A percentile compares a stretch with the other conserved stretches of the same genome.
phyloP scores from a whole-genome alignment of 1,140 invertebrate genomes.

The Solenopsis invicta region DNA sequence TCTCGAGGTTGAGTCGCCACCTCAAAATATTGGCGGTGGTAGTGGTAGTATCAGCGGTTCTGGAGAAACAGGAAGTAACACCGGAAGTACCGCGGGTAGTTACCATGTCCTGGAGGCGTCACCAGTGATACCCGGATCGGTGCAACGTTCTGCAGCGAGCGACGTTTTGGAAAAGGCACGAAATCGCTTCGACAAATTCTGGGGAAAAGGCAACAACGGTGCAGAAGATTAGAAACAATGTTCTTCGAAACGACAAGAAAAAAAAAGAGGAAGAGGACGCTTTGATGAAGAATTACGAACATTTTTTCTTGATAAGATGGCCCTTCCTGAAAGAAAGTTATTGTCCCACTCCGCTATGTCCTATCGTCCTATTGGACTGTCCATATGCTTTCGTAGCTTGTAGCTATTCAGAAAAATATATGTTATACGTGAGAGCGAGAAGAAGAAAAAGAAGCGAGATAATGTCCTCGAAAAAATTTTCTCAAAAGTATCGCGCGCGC shows the following conservation, averaged over 20 bases:
- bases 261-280: neutral
- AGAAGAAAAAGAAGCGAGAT: slow-evolving; percentile 13
- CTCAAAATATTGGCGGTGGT: slow-evolving; percentile 17
- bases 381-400: slow-evolving; percentile 62
- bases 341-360: neutral
- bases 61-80: neutral
- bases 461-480: slow-evolving; percentile 6
- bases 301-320: neutral
- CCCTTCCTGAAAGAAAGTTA: neutral
- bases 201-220: slow-evolving; percentile 88
- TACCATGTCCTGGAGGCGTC: slow-evolving; percentile 87
- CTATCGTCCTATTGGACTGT: slow-evolving; percentile 24
- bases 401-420: slow-evolving; percentile 25
- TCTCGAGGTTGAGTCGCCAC: slow-evolving; percentile 76
- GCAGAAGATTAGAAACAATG: slow-evolving; percentile 80
- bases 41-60: neutral
- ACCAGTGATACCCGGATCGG: slow-evolving; percentile 80
- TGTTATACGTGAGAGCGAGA: neutral
- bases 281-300: slow-evolving; percentile 49
- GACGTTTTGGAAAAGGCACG: slow-evolving; percentile 94
- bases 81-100: slow-evolving; percentile 56
- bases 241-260: slow-evolving; percentile 25
- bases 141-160: slow-evolving; percentile 88
- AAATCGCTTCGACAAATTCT: slow-evolving; percentile 95
- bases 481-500: neutral